Conservation (phyloP, 2,113 vertebrate genomes). For the Eira barbara region DNA sequence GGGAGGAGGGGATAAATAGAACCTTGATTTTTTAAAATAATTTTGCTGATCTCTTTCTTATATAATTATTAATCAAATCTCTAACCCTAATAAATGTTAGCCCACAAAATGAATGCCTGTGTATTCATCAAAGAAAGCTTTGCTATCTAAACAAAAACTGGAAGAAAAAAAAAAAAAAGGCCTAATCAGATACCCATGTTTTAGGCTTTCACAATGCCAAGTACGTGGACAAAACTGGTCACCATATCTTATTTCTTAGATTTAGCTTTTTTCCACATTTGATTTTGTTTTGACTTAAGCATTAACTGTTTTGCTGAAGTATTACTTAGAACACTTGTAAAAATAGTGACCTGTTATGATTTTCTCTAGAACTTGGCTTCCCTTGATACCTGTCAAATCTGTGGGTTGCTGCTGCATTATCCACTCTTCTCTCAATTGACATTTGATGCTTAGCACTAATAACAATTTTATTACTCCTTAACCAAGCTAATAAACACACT, state of each 20-base stretch:
- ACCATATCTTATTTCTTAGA: background rate
- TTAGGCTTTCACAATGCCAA: background rate
- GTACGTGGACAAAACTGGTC: background rate
- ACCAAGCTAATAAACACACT: background rate
- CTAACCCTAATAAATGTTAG: background rate
- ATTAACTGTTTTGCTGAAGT: background rate
- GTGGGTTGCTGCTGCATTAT: background rate
- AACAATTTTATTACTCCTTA: no score
- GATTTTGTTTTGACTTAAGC: background rate
- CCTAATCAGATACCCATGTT: background rate
- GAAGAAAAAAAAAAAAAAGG: background rate
- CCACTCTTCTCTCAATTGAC: background rate
- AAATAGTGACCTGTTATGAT: background rate
- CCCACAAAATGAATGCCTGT: background rate
- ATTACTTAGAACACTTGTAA: background rate
- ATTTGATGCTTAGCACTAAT: background rate
- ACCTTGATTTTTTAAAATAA: background rate
- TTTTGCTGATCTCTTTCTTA: background rate
- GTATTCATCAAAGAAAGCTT: background rate
- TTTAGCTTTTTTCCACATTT: background rate
- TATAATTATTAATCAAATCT: background rate
- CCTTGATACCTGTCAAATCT: background rate
- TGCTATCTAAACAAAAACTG: background rate
- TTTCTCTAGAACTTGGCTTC: background rate
- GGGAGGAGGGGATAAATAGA: background rate